Evolutionary conservation across 2,888 invertebrate species (phyloP).

Genomic region (Acanthoscelides obtectus): DNA sequence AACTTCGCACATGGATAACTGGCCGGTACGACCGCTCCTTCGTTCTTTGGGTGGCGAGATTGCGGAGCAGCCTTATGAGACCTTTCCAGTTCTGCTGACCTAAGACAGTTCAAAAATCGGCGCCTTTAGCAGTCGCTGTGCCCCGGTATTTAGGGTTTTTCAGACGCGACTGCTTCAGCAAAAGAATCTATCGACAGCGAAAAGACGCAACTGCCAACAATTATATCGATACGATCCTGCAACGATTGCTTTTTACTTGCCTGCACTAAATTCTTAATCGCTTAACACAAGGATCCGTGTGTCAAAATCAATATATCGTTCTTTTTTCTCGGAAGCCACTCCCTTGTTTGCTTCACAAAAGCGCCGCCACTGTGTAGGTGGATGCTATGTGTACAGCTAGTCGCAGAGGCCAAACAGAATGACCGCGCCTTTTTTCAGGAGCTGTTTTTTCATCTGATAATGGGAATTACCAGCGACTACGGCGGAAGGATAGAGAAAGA

Average conservation of each 20-base stretch:
- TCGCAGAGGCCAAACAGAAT: slow-evolving; percentile 10
- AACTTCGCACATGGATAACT: too few species aligned
- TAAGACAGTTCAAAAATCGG: too few species aligned
- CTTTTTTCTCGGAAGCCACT: slow-evolving; percentile 21
- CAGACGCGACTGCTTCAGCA: too few species aligned
- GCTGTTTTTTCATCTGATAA: slow-evolving; percentile 13
- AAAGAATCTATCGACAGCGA: too few species aligned
- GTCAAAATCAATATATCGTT: background rate
- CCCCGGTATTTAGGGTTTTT: too few species aligned
- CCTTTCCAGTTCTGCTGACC: too few species aligned
- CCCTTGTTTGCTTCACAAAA: slow-evolving; percentile 32
- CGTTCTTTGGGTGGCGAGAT: too few species aligned
- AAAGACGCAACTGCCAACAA: too few species aligned
- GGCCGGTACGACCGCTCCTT: too few species aligned
- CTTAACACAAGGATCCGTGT: background rate
- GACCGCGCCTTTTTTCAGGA: slow-evolving; percentile 27
- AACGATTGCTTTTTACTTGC: background rate
- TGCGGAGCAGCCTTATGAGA: too few species aligned
- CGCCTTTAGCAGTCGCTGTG: too few species aligned
- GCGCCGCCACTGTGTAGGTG: slow-evolving; percentile 30
- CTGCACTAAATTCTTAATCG: background rate
- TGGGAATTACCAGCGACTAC: background rate
- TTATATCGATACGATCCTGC: background rate
- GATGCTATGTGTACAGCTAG: slow-evolving; percentile 29
- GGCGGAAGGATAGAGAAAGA: background rate